Conservation (phyloP, 2,797 vertebrate genomes). For the Pogonophryne albipinna region DNA sequence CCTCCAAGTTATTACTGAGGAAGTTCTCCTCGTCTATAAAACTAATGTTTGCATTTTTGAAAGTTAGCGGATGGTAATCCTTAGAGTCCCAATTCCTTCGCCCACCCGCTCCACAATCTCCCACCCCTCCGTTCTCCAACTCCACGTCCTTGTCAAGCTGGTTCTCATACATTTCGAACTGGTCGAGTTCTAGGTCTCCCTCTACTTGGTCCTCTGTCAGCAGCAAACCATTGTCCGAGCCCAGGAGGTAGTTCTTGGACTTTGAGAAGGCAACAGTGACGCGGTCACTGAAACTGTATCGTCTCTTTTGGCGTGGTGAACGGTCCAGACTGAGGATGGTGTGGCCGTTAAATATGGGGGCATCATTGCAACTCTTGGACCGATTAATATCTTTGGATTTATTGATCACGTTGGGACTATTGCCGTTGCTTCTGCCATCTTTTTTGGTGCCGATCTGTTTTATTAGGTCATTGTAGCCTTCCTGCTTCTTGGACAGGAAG, state of each 20-base stretch:
- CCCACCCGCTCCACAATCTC: slow-evolving; percentile 51
- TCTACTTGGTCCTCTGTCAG: slow-evolving; percentile 86
- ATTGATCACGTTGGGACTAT: not conserved
- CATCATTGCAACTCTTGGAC: slow-evolving; percentile 82
- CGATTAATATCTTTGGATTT: slow-evolving; percentile 70
- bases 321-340: slow-evolving; percentile 87
- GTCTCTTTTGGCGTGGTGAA: slow-evolving; percentile 85
- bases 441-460: slow-evolving; percentile 94
- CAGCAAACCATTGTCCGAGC: slow-evolving; percentile 87
- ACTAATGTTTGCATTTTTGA: slow-evolving; percentile 91
- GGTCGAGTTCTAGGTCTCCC: slow-evolving; percentile 68
- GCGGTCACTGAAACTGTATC: slow-evolving; percentile 87
- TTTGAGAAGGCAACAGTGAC: slow-evolving; percentile 92
- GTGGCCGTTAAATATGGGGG: slow-evolving; percentile 72
- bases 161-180: slow-evolving; percentile 85
- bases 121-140: slow-evolving; percentile 76
- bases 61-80: slow-evolving; percentile 89
- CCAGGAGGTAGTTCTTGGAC: slow-evolving; percentile 89
- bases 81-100: slow-evolving; percentile 89
- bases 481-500: slow-evolving; percentile 95
- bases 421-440: slow-evolving; percentile 23
- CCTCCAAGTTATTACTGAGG: slow-evolving; percentile 79
- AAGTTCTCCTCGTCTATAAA: slow-evolving; percentile 90
- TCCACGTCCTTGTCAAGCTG: slow-evolving; percentile 94
- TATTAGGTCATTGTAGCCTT: slow-evolving; percentile 96